These are phyloP conservation scores for Artibeus jamaicensis DNA, from an alignment of 2,797 vertebrate genomes.

Conservation along the genomic window DNA sequence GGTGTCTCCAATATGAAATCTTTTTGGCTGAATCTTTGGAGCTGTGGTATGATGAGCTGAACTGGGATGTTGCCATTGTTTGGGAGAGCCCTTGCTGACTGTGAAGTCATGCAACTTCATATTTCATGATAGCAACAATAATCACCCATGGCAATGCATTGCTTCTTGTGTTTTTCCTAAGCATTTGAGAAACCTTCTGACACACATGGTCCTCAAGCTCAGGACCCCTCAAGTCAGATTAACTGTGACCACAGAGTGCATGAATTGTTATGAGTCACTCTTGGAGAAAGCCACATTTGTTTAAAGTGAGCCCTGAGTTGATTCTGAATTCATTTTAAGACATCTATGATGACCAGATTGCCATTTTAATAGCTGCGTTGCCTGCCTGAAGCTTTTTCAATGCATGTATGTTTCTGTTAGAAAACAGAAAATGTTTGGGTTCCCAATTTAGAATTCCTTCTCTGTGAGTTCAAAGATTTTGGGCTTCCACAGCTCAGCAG, in stretches of 20 bases:
- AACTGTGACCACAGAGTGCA: slow-evolving; percentile 49
- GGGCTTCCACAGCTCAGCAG: slow-evolving; percentile 54
- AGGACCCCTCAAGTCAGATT: slow-evolving; percentile 43
- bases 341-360: slow-evolving; percentile 39
- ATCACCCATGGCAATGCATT: not conserved
- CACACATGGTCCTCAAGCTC: not conserved
- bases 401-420: slow-evolving; percentile 63
- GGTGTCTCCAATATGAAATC: not conserved
- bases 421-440: slow-evolving; percentile 72
- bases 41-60: slow-evolving; percentile 50
- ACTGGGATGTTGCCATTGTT: not conserved
- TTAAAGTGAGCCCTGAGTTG: slow-evolving; percentile 60
- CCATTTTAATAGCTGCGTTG: slow-evolving; percentile 41
- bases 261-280: slow-evolving; percentile 71
- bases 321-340: slow-evolving; percentile 55
- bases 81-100: slow-evolving; percentile 43
- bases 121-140: slow-evolving; percentile 46
- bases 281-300: slow-evolving; percentile 59
- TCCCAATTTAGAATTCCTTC: slow-evolving; percentile 66
- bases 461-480: slow-evolving; percentile 63
- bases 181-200: slow-evolving; percentile 3
- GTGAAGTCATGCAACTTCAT: slow-evolving; percentile 38
- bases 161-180: slow-evolving; percentile 61
- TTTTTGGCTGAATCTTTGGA: slow-evolving; percentile 59
- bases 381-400: slow-evolving; percentile 51